phyloP scores from a whole-genome alignment of 2,888 invertebrate species.

The Diarsia rubi region DNA sequence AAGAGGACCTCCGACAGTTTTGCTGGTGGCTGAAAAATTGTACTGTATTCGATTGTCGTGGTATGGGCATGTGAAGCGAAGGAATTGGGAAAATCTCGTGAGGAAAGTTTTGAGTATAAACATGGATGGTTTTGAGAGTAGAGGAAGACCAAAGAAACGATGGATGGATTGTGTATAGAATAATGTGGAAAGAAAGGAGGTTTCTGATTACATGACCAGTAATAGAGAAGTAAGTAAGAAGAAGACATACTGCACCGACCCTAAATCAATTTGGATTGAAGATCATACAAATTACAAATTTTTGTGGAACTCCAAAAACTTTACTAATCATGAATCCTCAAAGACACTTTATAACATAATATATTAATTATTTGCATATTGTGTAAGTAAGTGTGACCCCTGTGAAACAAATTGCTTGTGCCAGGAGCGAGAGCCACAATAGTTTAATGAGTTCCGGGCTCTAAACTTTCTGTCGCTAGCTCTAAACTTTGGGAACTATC shows the following conservation, averaged over 20 bases:
- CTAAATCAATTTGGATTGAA: not conserved
- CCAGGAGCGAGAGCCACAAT: constrained; percentile 33
- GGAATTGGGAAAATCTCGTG: too few species aligned
- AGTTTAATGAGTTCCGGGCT: constrained; percentile 59
- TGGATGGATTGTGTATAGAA: too few species aligned
- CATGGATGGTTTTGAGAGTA: too few species aligned
- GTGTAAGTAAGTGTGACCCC: constrained; percentile 15
- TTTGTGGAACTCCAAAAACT: not conserved
- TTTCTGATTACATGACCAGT: too few species aligned
- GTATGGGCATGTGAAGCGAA: too few species aligned
- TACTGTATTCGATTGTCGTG: too few species aligned
- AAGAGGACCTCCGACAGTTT: too few species aligned
- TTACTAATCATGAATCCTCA: not conserved
- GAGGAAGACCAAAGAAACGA: too few species aligned
- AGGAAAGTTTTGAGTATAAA: too few species aligned
- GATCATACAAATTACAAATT: not conserved
- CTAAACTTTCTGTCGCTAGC: constrained; percentile 43
- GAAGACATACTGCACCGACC: not conserved
- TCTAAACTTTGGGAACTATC: constrained; percentile 35
- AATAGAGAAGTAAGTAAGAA: not conserved
- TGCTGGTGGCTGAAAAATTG: too few species aligned
- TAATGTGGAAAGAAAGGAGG: too few species aligned
- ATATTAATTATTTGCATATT: constrained; percentile 28
- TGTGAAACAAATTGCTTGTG: constrained; percentile 35
- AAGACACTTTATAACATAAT: not conserved